Base-by-base conservation (phyloP, 2,888 invertebrate species). In the Hybos culiciformis region DNA sequence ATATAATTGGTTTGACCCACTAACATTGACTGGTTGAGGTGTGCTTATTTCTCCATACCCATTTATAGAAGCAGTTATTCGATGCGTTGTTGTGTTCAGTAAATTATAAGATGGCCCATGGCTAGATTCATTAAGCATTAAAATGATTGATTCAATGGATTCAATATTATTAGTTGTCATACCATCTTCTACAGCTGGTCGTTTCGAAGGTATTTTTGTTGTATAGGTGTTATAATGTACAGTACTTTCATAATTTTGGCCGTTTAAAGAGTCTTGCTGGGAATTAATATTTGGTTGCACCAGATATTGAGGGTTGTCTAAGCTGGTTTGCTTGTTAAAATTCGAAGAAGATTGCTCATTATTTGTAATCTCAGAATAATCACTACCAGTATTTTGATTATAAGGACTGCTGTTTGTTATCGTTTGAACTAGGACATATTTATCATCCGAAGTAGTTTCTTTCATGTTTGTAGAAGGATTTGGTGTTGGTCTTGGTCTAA, bases 91-190 rank as follows among this genome's bases (percentile, higher is more conserved):
- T 32, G 36, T 41, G 44, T 46, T 53, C 2, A 59, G 55, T 21
- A 61, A 55, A 42, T 58, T 59, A 44, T 67, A 67, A 24, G 56
- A 51, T 5, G 67, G 66, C 0, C 66, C 66, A 34, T 61, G 60
- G 45, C 56, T 63, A 4, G 60, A 62, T 38, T 68, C 67, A 55
- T 78, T 79, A 9, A 80, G 57, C 70, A 79, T 75, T 52, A 78
- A 71, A 44, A 80, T 71, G 5, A 80, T 79, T 38, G 78, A 71
- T 15, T 72, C 70, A 40, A 74, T 70, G 1, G 73, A 71, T 46
- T 72, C 69, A 31, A 70, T 74, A 37, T 65, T 62, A 48, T 50
- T 49, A 7, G 56, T 58, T 46, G 43, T 44, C 23, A 49, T 44
- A 3, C 36, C 32, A 15, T 44, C 41, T 31, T 38, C 36, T 5